A percentile compares a stretch with the other conserved stretches of the same genome.
Evolutionary conservation across 2,888 invertebrate genomes (phyloP).

Genomic region (Gisinianus flammeolus): DNA sequence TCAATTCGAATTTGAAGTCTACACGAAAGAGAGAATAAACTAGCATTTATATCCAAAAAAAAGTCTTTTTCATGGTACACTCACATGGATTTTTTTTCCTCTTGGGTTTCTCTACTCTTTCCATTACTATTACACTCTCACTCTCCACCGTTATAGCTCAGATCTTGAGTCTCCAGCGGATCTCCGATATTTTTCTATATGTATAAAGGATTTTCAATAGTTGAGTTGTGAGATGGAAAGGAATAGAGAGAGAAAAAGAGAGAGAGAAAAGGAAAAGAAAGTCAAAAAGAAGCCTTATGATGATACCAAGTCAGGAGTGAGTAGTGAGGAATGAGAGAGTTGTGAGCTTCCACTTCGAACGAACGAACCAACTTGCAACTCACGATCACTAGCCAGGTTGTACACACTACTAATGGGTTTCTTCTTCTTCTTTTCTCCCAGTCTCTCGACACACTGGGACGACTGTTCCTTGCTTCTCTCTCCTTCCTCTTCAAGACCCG

Average conservation of each 20-base stretch:
- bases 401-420: background rate
- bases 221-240: background rate
- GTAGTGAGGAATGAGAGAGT: background rate
- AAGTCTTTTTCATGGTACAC: background rate
- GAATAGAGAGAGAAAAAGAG: too few relatives aligned
- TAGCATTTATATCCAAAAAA: conserved; percentile 9
- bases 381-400: too few relatives aligned
- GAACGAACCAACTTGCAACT: too few relatives aligned
- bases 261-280: too few relatives aligned
- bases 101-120: background rate
- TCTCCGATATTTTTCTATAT: background rate
- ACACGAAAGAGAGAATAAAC: conserved; percentile 8
- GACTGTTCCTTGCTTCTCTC: too few relatives aligned
- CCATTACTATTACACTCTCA: background rate
- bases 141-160: too few relatives aligned
- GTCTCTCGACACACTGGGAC: background rate
- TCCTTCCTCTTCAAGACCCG: background rate
- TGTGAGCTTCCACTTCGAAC: background rate
- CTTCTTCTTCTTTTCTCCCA: background rate
- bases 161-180: background rate
- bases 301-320: background rate
- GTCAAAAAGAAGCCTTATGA: background rate
- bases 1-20: conserved; percentile 21
- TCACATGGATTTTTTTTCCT: background rate
- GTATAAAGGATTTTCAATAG: background rate